Conservation (phyloP, 2,797 vertebrate species). For the Cossypha niveicapilla region DNA sequence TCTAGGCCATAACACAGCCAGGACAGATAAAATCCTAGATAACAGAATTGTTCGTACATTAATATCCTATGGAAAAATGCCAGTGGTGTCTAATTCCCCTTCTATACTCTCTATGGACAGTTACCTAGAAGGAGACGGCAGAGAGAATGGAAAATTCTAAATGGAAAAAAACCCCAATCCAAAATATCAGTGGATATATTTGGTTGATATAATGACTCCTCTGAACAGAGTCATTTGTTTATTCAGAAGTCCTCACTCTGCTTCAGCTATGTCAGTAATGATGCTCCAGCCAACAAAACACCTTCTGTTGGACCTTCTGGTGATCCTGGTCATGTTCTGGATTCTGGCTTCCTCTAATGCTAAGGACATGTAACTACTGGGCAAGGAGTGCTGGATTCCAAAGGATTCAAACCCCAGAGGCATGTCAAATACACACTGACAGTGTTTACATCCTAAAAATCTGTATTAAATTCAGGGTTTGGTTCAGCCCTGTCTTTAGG, state of each 20-base stretch:
- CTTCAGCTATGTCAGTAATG: background rate
- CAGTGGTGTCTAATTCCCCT: background rate
- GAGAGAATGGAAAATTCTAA: background rate
- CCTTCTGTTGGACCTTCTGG: background rate
- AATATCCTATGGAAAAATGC: background rate
- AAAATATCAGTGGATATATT: background rate
- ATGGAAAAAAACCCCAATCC: fast-evolving
- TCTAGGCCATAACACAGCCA: background rate
- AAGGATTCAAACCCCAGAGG: background rate
- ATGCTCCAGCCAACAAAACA: background rate
- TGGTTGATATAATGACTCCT: background rate
- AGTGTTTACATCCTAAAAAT: background rate
- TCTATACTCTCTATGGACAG: background rate
- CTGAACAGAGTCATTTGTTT: background rate
- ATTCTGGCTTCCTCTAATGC: background rate
- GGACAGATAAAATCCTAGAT: background rate
- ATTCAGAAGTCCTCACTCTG: background rate
- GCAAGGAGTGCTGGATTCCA: background rate
- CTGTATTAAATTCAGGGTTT: background rate
- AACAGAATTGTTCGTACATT: fast-evolving
- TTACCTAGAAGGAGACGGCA: background rate
- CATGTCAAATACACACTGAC: background rate
- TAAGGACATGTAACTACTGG: background rate
- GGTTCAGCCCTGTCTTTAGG: background rate
- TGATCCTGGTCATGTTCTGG: background rate